Evolutionary conservation across 1,140 invertebrate species (phyloP), one percentile per base, ranked within the genome.

Genomic region (Pseudomyrmex concolor): DNA sequence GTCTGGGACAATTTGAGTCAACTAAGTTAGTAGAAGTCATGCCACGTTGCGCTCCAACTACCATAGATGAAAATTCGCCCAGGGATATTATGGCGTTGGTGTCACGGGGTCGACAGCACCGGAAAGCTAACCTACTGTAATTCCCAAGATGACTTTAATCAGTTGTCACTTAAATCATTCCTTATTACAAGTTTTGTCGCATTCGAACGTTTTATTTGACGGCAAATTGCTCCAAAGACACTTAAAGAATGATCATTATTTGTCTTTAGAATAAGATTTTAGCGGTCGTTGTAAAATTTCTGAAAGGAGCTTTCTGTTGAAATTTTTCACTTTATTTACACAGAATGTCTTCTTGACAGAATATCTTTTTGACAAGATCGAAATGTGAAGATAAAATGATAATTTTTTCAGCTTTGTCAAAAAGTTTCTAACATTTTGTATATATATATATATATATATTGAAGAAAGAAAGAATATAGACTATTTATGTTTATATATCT

Each of bases 61-160:
- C 54, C 66, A 80, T 80, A 66, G 76, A 78, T 78, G 76, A 71
- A 80, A 80, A 80, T 80, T 80, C 76, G 66, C 76, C 76, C 45
- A 70, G 22, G 66, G 76, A 66, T 80, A 80, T 80, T 80, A 71
- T 71, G 76, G 76, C 66, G 76, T 80, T 78, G 76, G 76, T 78
- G 63, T 70, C 55, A 80, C 43, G 4, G 55, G 76, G 66, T 80
- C 76, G 76, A 78, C 73, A 48, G 76, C 63, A 78, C 43, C 64
- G 54, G 15, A 70, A 22, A 71, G 15, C 76, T 80, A 80, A 80
- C 76, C 66, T 17, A 80, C 76, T 71, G 51, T 80, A 80, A 78
- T 71, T 80, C 43, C 66, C 54, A 19, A 34, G 76, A 71, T 80
- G 76, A 80, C 55, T 80, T 70, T 80, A 80, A 80, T 70, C 66